A percentile compares a stretch with the other conserved stretches of the same genome.
Evolutionary conservation across 2,113 vertebrate genomes (phyloP).

Genomic region (Paramisgurnus dabryanus): DNA sequence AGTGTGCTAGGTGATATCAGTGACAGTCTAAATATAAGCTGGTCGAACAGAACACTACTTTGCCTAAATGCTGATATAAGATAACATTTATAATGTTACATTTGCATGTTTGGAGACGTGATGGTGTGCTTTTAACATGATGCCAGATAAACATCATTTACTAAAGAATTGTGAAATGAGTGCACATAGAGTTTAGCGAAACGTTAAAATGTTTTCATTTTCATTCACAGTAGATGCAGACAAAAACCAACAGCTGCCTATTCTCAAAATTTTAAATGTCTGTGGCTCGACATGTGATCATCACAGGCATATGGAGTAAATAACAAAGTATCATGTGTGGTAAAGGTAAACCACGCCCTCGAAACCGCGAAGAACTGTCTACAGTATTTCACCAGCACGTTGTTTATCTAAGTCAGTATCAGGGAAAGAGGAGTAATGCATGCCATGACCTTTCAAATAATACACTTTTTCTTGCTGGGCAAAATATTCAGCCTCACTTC

Average conservation of each 20-base stretch:
- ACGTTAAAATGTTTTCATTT: no score
- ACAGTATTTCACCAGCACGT: constrained; percentile 37
- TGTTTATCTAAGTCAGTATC: constrained; percentile 62
- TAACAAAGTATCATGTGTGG: constrained; percentile 6
- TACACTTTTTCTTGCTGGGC: constrained; percentile 71
- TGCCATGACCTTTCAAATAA: constrained; percentile 77
- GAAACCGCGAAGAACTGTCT: constrained; percentile 1
- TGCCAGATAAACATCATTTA: background rate
- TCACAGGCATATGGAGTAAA: constrained; percentile 27
- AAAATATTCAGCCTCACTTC: constrained; percentile 71
- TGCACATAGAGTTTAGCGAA: background rate
- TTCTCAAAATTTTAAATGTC: background rate
- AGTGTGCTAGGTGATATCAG: constrained; percentile 35
- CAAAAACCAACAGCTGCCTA: constrained; percentile 5
- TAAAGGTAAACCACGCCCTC: background rate
- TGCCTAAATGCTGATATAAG: constrained; percentile 8
- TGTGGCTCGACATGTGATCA: background rate
- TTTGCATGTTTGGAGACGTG: constrained; percentile 22
- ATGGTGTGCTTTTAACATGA: constrained; percentile 9
- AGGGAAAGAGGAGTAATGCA: constrained; percentile 67
- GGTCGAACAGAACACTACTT: background rate
- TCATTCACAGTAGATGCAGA: no score
- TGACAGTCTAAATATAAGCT: constrained; percentile 1
- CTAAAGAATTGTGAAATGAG: background rate
- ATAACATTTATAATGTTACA: constrained; percentile 19